These are phyloP conservation scores for Geotrypetes seraphini DNA, from an alignment of 2,797 vertebrate species.

Conservation along the genomic window DNA sequence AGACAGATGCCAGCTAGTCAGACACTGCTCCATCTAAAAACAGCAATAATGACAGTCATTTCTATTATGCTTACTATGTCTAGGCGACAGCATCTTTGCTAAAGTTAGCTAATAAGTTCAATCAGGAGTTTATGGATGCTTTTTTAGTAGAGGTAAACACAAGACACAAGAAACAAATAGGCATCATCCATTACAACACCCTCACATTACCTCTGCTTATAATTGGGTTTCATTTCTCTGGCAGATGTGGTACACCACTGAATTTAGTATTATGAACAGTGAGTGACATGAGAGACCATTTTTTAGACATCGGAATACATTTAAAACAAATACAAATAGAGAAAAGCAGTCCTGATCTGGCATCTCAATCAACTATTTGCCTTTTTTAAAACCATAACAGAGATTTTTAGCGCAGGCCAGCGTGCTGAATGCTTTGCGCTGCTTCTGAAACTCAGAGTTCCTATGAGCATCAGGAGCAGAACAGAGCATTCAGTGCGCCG, in stretches of 20 bases:
- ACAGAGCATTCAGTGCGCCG: too few relatives aligned
- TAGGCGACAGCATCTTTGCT: conserved; percentile 64
- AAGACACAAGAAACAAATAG: conserved; percentile 29
- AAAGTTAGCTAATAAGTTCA: conserved; percentile 83
- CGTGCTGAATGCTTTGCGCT: too few relatives aligned
- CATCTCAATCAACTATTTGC: too few relatives aligned
- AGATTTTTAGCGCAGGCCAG: too few relatives aligned
- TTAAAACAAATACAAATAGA: too few relatives aligned
- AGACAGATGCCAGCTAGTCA: conserved; percentile 65
- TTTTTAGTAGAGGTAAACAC: conserved; percentile 48
- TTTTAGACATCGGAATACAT: too few relatives aligned
- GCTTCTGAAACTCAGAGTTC: too few relatives aligned
- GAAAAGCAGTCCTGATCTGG: too few relatives aligned
- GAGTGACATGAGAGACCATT: not conserved
- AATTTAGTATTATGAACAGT: not conserved
- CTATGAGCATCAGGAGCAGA: too few relatives aligned
- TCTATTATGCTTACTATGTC: conserved; percentile 82
- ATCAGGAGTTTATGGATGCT: conserved; percentile 54
- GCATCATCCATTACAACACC: conserved; percentile 19
- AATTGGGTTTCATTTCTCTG: not conserved
- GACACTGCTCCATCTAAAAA: conserved; percentile 78
- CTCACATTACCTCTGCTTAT: conserved; percentile 8
- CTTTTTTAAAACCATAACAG: too few relatives aligned
- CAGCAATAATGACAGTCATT: conserved; percentile 83
- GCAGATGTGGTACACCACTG: conserved; percentile 4